These are phyloP conservation scores for Protobothrops mucrosquamatus DNA, from an alignment of 2,113 vertebrate species.

Conservation along the genomic window DNA sequence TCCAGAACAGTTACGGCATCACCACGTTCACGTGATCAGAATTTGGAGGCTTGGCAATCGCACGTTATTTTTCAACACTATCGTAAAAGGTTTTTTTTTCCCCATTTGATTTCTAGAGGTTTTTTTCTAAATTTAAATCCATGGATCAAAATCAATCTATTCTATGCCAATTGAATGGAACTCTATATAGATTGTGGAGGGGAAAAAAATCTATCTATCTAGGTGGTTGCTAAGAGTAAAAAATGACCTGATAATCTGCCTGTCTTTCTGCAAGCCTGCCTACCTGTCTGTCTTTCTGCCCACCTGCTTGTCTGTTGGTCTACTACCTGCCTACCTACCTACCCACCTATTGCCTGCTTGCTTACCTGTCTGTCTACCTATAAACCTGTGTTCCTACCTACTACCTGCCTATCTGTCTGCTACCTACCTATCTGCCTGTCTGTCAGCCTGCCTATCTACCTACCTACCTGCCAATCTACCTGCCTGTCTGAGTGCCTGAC, in stretches of 20 bases:
- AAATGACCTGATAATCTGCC: background rate
- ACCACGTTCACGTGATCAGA: background rate
- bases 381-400: background rate
- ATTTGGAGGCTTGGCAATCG: background rate
- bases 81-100: background rate
- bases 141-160: background rate
- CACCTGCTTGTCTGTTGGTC: background rate
- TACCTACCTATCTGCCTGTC: too few species aligned
- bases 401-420: background rate
- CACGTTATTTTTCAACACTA: background rate
- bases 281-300: background rate
- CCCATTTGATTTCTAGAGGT: background rate
- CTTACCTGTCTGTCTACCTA: too few species aligned
- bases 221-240: background rate
- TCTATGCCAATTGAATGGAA: background rate
- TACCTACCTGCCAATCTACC: too few species aligned
- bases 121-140: background rate
- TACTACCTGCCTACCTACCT: background rate
- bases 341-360: background rate
- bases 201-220: background rate
- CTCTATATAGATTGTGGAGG: background rate
- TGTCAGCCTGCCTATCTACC: too few species aligned
- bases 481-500: too few species aligned
- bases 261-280: background rate
- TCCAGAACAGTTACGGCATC: fast-evolving